Percentiles rank a stretch among this genome's conserved stretches.
These are phyloP conservation scores for Xerus rutilus DNA, from an alignment of 2,797 vertebrate genomes.

Conservation along the genomic window DNA sequence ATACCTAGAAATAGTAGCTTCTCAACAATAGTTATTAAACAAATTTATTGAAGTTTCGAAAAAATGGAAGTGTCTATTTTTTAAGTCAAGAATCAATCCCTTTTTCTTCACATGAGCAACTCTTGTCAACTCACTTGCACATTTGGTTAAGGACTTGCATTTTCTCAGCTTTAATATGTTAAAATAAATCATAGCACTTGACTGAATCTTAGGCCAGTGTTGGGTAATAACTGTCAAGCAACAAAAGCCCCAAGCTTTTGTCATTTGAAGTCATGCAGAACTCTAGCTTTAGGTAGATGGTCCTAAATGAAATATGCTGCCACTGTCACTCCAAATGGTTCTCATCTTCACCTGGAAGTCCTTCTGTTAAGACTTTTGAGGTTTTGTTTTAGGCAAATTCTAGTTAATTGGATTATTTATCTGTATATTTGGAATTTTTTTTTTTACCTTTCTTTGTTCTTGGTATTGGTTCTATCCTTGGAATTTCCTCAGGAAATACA, in stretches of 20 bases:
- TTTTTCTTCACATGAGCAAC: slow-evolving; percentile 10
- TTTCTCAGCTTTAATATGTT: slow-evolving; percentile 32
- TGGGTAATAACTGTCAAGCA: neutral
- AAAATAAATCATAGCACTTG: slow-evolving; percentile 36
- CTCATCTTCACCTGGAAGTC: neutral
- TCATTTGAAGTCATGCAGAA: slow-evolving; percentile 16
- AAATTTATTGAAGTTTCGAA: slow-evolving; percentile 6
- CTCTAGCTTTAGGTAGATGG: neutral
- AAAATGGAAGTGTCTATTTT: slow-evolving; percentile 23
- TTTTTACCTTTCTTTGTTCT: slow-evolving; percentile 7
- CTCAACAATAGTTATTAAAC: slow-evolving; percentile 45
- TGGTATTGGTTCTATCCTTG: slow-evolving; percentile 15
- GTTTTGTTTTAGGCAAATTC: slow-evolving; percentile 18
- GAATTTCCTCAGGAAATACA: slow-evolving; percentile 42
- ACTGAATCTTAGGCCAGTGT: neutral
- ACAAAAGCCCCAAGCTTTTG: neutral
- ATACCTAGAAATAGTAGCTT: neutral
- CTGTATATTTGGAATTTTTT: slow-evolving; percentile 21
- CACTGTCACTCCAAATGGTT: neutral
- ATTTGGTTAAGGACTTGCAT: slow-evolving; percentile 1
- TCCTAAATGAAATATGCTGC: slow-evolving; percentile 7
- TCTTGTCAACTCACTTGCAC: neutral
- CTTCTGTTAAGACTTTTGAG: neutral
- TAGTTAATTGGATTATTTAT: slow-evolving; percentile 33
- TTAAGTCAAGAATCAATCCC: slow-evolving; percentile 19